Percentiles rank a stretch among this genome's conserved stretches.
phyloP scores from a whole-genome alignment of 2,797 vertebrate species.

The Peromyscus melanophrys region DNA sequence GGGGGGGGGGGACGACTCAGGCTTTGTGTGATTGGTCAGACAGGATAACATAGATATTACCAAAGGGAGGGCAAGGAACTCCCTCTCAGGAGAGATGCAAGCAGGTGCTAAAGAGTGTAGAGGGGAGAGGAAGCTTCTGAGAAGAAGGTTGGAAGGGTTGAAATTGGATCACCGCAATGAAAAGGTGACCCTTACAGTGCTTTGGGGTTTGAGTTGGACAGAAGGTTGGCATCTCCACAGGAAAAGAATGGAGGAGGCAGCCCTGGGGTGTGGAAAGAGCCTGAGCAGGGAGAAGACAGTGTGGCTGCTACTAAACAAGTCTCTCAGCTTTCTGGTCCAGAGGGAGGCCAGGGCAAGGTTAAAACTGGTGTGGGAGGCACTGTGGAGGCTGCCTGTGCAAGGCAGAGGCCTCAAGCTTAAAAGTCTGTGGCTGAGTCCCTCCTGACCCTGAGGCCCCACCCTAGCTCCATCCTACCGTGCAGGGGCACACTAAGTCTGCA shows the following conservation, averaged over 20 bases:
- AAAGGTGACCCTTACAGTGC: neutral
- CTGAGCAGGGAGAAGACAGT: fast-evolving
- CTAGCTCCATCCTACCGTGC: neutral
- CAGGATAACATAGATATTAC: neutral
- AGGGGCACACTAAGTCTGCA: neutral
- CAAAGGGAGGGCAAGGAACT: too few species aligned
- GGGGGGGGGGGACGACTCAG: too few species aligned
- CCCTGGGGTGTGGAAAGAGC: neutral
- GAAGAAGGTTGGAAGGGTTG: neutral
- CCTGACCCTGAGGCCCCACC: neutral
- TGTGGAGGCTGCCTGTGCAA: neutral
- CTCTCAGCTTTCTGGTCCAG: neutral
- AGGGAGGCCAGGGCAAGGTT: neutral
- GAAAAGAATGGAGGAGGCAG: neutral
- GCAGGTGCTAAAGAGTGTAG: neutral
- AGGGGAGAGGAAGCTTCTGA: neutral
- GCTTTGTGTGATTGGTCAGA: neutral
- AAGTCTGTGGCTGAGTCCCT: neutral
- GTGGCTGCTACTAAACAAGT: neutral
- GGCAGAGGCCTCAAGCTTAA: neutral
- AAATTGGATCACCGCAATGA: neutral
- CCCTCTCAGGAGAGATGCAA: neutral
- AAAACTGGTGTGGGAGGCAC: neutral
- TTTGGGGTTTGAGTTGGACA: neutral
- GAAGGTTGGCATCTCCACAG: neutral